Evolutionary conservation across 2,888 invertebrate genomes (phyloP), one percentile per base, ranked within the genome.

Genomic region (Xanthorhoe designata): DNA sequence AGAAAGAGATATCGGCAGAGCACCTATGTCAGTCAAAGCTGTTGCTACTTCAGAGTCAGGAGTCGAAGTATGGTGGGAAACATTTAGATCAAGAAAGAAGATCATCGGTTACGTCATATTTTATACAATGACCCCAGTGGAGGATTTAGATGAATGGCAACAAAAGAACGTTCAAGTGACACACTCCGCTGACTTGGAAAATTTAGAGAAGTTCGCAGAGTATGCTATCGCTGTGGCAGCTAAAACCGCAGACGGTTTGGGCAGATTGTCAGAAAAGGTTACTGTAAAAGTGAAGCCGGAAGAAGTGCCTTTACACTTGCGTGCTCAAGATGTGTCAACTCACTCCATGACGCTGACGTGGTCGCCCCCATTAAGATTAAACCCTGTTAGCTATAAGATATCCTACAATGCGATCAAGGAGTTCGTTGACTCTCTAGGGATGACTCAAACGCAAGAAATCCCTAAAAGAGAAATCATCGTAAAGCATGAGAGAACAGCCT

Each of bases 1-100:
- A 9, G 98, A 98, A 82, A 95, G 97, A 72, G 97, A 98, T 84
- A 98, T 98, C 81, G 98, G 98, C 13, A 95, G 99, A 74, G 98
- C 98, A 0, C 99, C 99, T 0, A 97, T 98, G 96, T 96, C 97
- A 61, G 98, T 99, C 0, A 96, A 97, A 88, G 98, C 98, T 8
- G 97, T 98, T n/a, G 98, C 99, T 0, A 98, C 98, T 0, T 98
- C 98, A 0, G 98, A 98, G 79, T 97, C 98, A 17, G 97, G 98
- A 57, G 97, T 99, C 0, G 98, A 98, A 91, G 98, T 98, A 10
- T 98, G 98, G 98, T 98, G 98, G 98, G 97, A 98, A 85, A 95
- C 96, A 1, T 98, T 98, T 60, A 97, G 98, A 18, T 96, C 97
- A 53, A 95, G 96, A 74, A 97, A 95, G 68, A 97, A 97, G 87